Evolutionary conservation across 1,140 invertebrate species (phyloP), one percentile per base, ranked within the genome.

Genomic region (Habropoda laboriosa): DNA sequence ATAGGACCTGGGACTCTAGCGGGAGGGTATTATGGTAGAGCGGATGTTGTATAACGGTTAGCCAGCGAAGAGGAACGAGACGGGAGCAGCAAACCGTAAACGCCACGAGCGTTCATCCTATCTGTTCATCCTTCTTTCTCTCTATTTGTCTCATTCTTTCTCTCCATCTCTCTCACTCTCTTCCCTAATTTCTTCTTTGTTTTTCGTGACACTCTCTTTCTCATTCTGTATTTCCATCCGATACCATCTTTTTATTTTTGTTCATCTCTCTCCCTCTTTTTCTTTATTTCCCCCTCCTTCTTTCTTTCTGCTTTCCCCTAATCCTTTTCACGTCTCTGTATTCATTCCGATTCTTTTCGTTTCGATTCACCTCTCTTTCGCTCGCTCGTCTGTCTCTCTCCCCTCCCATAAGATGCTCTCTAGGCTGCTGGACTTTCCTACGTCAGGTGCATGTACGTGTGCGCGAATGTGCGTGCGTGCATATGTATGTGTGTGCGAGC

Each of bases 1-100:
- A 90, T 90, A 85, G 86, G 81, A 89, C 76, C 40, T 86, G 81
- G 80, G 86, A 88, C 82, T 90, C 83, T 85, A 88, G 85, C 86
- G 88, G 80, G 84, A 83, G 86, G 83, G 86, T 87, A 89, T 88
- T 89, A 89, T 89, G 90, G 86, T 73, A 87, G 86, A 90, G 80
- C 89, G 89, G 89, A 90, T 90, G 89, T 90, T 90, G 89, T 90
- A 90, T 90, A 90, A 90, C 89, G 89, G 89, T 90, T 90, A 90
- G 85, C 75, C 89, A 90, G 87, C 89, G 87, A 90, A 90, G 89
- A 90, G 89, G 89, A 90, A 90, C 89, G 87, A 86, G 79, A 86
- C 83, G 84, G 82, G 84, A 85, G 82, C 88, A 89, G 83, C 89
- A 89, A 89, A 85, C 89, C 88, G 88, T 90, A 87, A 90, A 89